phyloP scores from a whole-genome alignment of 2,797 vertebrate species.

The Varecia variegata region DNA sequence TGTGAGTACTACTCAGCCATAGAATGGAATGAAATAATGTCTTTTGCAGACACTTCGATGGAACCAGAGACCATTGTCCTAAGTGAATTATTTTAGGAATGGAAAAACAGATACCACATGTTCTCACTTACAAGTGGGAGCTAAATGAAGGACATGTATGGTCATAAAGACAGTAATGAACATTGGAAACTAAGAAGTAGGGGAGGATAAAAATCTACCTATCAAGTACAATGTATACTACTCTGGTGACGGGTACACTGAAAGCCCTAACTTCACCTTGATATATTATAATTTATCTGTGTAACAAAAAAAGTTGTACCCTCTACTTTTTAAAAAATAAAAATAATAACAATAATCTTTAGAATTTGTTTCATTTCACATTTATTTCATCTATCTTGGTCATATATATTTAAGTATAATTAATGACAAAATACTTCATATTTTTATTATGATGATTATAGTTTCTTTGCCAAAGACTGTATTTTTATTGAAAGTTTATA shows the following conservation, averaged over 20 bases:
- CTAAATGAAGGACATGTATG: not conserved
- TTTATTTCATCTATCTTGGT: not conserved
- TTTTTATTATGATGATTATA: not conserved
- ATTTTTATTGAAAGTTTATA: not conserved
- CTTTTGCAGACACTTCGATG: not conserved
- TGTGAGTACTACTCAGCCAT: not conserved
- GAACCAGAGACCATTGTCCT: not conserved
- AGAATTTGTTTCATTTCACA: slow-evolving; percentile 3
- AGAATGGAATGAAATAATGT: not conserved
- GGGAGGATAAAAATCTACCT: not conserved
- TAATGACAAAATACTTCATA: not conserved
- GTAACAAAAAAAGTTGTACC: not conserved
- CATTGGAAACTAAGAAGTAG: not conserved
- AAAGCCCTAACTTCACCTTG: not conserved
- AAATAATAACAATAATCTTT: not conserved
- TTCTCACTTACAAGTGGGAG: not conserved
- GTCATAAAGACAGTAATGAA: not conserved
- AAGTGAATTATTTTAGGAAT: not conserved
- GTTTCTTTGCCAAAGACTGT: not conserved
- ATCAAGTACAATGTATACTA: not conserved
- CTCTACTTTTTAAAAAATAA: not conserved
- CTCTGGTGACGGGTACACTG: not conserved
- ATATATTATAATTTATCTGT: not conserved
- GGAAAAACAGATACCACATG: not conserved
- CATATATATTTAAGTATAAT: not conserved